Evolutionary conservation across 2,113 vertebrate species (phyloP).

Genomic region (Passer montanus): DNA sequence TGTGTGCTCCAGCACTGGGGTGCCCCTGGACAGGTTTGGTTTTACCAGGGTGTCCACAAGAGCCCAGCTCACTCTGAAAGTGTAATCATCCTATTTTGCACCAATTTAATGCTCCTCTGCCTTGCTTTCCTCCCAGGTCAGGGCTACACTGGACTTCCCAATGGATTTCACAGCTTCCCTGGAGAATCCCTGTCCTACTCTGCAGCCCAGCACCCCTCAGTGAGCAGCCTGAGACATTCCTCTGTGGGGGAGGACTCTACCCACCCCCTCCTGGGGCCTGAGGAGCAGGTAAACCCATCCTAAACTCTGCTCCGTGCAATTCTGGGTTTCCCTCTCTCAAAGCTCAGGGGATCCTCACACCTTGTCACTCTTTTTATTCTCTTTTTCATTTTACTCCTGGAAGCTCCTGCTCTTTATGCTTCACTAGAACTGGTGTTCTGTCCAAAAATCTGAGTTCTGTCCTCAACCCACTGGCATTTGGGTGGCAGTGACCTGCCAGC

Average conservation of each 20-base stretch:
- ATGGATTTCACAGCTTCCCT: conserved; percentile 91
- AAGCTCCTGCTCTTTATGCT: background rate
- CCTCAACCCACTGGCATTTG: background rate
- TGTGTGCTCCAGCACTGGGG: background rate
- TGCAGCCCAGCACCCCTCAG: conserved; percentile 61
- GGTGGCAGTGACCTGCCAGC: background rate
- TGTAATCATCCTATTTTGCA: background rate
- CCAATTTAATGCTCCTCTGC: background rate
- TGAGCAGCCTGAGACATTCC: conserved; percentile 79
- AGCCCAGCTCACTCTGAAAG: background rate
- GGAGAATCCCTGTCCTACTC: conserved; percentile 79
- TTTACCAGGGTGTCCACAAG: background rate
- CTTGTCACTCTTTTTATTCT: background rate
- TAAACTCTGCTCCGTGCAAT: background rate
- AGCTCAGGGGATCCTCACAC: background rate
- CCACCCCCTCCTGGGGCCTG: conserved; percentile 88
- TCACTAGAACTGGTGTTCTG: background rate
- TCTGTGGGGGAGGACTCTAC: conserved; percentile 89
- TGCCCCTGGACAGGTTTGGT: background rate
- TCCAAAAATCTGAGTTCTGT: background rate
- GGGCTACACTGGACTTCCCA: conserved; percentile 90
- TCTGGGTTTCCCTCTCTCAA: background rate
- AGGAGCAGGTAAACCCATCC: conserved; percentile 86
- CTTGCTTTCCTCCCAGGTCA: conserved; percentile 73
- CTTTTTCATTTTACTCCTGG: background rate